These are phyloP conservation scores for Pampusana beccarii DNA, from an alignment of 2,113 vertebrate species.

Conservation along the genomic window DNA sequence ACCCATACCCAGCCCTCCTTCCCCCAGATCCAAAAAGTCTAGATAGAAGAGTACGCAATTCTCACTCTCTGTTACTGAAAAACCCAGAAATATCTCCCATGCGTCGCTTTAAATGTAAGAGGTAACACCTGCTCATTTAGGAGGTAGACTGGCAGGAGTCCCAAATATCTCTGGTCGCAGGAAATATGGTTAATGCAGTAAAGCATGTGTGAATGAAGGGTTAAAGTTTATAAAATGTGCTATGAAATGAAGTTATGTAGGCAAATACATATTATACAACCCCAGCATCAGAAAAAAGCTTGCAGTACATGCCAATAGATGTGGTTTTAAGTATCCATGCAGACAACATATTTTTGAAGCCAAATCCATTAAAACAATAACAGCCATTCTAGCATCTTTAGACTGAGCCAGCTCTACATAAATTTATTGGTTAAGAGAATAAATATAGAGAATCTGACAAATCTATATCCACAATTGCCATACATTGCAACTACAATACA, in stretches of 20 bases:
- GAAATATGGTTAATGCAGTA: not conserved
- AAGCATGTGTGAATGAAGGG: not conserved
- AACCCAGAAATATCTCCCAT: not conserved
- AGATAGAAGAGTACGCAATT: not conserved
- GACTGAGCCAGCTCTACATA: not conserved
- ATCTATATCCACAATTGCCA: not conserved
- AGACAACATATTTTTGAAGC: not conserved
- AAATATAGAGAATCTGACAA: not conserved
- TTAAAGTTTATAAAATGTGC: not conserved
- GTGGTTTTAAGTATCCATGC: not conserved
- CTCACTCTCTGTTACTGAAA: not conserved
- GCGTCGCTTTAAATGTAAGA: not conserved
- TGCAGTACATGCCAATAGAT: not conserved
- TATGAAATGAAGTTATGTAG: not conserved
- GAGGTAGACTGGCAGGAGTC: not conserved
- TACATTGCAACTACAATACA: not conserved
- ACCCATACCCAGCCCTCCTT: not conserved
- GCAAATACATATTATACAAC: not conserved
- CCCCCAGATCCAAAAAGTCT: not conserved
- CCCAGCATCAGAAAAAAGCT: not conserved
- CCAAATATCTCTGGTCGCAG: not conserved
- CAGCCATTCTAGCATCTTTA: not conserved
- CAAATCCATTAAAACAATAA: not conserved
- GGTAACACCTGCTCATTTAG: not conserved
- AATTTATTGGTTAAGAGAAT: not conserved